Percentiles rank a stretch among this genome's conserved stretches.
phyloP scores from a whole-genome alignment of 2,888 invertebrate species.

The Meiosimyza decipiens region DNA sequence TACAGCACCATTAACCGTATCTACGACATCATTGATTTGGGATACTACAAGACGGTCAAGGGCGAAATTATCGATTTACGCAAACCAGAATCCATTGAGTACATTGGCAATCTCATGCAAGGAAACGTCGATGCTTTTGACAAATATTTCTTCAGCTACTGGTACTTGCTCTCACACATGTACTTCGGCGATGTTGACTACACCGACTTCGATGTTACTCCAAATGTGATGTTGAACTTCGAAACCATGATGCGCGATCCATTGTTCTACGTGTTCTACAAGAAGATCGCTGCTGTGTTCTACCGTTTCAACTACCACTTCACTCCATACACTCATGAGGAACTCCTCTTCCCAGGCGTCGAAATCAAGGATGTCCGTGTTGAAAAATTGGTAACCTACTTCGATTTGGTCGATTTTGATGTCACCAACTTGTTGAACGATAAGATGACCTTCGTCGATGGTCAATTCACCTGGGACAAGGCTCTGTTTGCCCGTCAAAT shows the following conservation, averaged over 20 bases:
- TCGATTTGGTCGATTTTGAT: conserved; percentile 75
- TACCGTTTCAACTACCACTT: conserved; percentile 70
- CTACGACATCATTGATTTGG: conserved; percentile 67
- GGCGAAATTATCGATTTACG: conserved; percentile 51
- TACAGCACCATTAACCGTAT: conserved; percentile 63
- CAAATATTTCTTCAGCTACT: conserved; percentile 49
- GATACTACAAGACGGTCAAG: conserved; percentile 58
- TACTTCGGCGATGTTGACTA: conserved; percentile 46
- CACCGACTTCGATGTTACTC: conserved; percentile 53
- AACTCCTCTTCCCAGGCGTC: conserved; percentile 73
- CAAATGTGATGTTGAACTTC: conserved; percentile 74
- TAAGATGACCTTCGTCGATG: conserved; percentile 68
- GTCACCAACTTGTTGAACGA: conserved; percentile 73
- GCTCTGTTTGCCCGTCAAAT: conserved; percentile 71
- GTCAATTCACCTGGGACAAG: conserved; percentile 56
- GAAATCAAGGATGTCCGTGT: conserved; percentile 73
- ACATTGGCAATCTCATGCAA: conserved; percentile 70
- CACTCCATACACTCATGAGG: conserved; percentile 72
- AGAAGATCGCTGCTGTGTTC: conserved; percentile 72
- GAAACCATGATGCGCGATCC: conserved; percentile 77
- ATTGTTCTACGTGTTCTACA: conserved; percentile 75
- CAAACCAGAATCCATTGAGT: conserved; percentile 67
- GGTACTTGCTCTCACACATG: conserved; percentile 45
- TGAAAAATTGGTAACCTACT: conserved; percentile 78
- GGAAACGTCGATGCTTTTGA: conserved; percentile 65